Evolutionary conservation across 2,113 vertebrate species (phyloP), one percentile per base, ranked within the genome.

Genomic region (Mungos mungo): DNA sequence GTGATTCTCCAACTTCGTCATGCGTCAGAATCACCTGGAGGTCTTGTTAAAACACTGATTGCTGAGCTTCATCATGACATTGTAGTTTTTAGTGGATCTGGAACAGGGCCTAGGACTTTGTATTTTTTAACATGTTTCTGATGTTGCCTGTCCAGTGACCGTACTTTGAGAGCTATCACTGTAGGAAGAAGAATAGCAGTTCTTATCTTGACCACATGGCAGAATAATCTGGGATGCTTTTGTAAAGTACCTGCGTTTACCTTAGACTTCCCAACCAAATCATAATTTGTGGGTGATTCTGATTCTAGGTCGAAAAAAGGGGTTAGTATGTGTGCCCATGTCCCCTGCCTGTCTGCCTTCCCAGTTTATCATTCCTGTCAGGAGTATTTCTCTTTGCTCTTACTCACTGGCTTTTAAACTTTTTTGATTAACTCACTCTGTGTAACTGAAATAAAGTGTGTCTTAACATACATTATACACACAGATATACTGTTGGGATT

Each of bases 321-420:
- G 9, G 47, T 76, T 93, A 38, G n/a, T 21, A 11, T 69, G 9
- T 95, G 60, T 90, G 29, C 3, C 25, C 14, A 38, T 52, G 54
- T 54, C 68, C 52, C 33, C 2, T 92, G 38, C n/a, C 50, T 92
- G 4, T 41, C 45, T 93, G 65, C n/a, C 65, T 92, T 89, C 63
- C 45, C 9, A 74, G 74, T 79, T 94, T 94, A 92, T n/a, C 35
- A 38, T 8, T 82, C 27, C 41, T 95, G 87, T 95, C 25, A 45
- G 33, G 18, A 27, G 41, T 76, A 76, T 76, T 94, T 96, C 50
- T 96, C 47, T 88, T 25, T 82, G 35, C 19, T 94, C 3, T 94
- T 18, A 66, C 94, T 63, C 33, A 65, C 94, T 94, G 52, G 25
- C 60, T 93, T 96, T 91, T 71, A 95, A 2, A 80, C 69, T 79